These are phyloP conservation scores for Pelmatolapia mariae DNA, from an alignment of 2,113 vertebrate genomes.

Conservation along the genomic window DNA sequence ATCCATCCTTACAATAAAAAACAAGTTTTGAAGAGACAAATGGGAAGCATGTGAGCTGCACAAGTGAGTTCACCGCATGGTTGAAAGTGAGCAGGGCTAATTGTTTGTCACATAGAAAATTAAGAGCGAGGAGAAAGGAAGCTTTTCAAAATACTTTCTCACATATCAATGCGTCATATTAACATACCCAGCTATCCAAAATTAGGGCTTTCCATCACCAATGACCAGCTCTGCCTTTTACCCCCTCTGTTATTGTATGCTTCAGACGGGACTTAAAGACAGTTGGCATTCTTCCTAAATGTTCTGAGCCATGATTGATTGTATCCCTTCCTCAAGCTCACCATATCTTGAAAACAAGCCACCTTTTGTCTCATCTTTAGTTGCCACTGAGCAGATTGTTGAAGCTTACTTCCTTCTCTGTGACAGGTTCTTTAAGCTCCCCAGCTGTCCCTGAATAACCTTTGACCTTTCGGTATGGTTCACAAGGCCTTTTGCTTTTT, in stretches of 20 bases:
- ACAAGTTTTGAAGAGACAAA: background rate
- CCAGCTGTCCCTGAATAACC: background rate
- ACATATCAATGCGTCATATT: background rate
- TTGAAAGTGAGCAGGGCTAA: background rate
- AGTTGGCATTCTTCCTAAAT: background rate
- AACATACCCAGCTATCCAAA: background rate
- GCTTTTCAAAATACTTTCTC: background rate
- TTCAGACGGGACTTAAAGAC: background rate
- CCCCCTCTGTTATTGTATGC: background rate
- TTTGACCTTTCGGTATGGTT: conserved; percentile 4
- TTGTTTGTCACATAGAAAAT: background rate
- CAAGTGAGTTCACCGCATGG: background rate
- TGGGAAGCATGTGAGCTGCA: conserved; percentile 3
- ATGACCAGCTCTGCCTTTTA: background rate
- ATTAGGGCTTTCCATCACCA: background rate
- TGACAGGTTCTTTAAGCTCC: background rate
- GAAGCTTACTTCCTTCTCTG: background rate
- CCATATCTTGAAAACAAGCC: conserved; percentile 25
- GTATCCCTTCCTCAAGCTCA: background rate
- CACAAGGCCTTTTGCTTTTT: background rate
- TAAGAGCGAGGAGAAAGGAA: background rate
- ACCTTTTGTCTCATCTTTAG: conserved; percentile 12
- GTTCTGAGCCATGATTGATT: conserved; percentile 32
- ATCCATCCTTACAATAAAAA: background rate
- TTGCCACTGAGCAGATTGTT: background rate